A percentile compares a stretch with the other conserved stretches of the same genome.
Conservation (phyloP, 2,113 vertebrate species). For the Motacilla alba region DNA sequence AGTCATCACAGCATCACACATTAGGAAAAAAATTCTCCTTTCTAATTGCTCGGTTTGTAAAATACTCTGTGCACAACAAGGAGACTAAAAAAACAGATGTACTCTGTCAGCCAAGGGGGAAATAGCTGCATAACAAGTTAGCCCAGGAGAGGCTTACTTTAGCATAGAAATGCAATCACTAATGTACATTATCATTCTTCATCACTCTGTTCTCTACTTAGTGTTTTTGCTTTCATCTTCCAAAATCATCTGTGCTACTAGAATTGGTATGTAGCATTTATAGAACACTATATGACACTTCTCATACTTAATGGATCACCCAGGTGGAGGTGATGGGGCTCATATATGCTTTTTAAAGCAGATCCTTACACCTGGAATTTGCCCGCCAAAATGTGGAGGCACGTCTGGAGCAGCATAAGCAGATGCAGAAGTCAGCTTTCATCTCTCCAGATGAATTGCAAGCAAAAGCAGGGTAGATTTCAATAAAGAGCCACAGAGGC, state of each 20-base stretch:
- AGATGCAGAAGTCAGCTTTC: background rate
- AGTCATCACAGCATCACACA: background rate
- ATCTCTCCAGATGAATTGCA: background rate
- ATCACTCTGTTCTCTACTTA: background rate
- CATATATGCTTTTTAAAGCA: background rate
- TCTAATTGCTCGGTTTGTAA: slow-evolving; percentile 51
- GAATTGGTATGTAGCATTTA: background rate
- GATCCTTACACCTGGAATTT: background rate
- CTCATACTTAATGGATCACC: background rate
- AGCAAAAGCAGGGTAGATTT: background rate
- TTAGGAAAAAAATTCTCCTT: background rate
- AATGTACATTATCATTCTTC: slow-evolving; percentile 9
- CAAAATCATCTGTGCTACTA: background rate
- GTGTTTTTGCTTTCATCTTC: background rate
- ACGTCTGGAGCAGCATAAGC: background rate
- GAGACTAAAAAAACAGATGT: slow-evolving; percentile 45
- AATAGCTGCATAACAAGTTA: slow-evolving; percentile 32
- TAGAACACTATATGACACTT: background rate
- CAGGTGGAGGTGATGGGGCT: background rate
- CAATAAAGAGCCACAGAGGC: background rate
- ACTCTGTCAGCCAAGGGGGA: slow-evolving; percentile 36
- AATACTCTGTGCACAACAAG: slow-evolving; percentile 2
- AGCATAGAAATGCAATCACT: background rate
- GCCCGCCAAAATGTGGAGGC: rapidly evolving
- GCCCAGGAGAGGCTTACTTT: background rate